Evolutionary conservation across 2,888 invertebrate species (phyloP).

Genomic region (Acronicta aceris): DNA sequence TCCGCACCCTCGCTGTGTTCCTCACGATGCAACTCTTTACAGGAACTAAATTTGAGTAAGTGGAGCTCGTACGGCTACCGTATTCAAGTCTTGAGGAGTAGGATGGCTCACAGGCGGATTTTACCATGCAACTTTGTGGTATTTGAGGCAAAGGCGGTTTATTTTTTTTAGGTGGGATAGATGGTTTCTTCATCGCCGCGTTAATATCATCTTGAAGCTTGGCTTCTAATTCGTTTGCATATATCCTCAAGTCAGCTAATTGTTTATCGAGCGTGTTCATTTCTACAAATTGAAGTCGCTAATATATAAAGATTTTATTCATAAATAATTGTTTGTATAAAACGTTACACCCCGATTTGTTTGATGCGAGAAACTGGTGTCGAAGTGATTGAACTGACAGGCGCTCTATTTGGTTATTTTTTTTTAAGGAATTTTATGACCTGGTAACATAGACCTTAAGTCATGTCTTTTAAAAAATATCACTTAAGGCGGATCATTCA

Average conservation of each 20-base stretch:
- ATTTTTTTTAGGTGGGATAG: constrained; percentile 85
- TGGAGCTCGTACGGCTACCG: constrained; percentile 83
- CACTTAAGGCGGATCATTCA: no score
- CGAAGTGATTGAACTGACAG: constrained; percentile 43
- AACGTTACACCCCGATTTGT: constrained; percentile 58
- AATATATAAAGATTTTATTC: constrained; percentile 36
- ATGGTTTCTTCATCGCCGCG: constrained; percentile 83
- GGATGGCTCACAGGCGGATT: constrained; percentile 93
- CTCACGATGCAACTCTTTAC: constrained; percentile 87
- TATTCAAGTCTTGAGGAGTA: constrained; percentile 92
- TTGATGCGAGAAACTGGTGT: constrained; percentile 47
- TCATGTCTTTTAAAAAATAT: no score
- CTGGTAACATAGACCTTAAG: no score
- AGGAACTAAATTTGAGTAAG: constrained; percentile 85
- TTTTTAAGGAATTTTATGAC: no score
- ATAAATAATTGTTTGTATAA: constrained; percentile 19
- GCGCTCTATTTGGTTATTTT: background rate
- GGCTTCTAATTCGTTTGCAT: constrained; percentile 85
- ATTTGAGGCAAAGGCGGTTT: constrained; percentile 89
- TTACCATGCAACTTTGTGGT: constrained; percentile 93
- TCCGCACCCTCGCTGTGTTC: constrained; percentile 77
- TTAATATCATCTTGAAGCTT: constrained; percentile 86
- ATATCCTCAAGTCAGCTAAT: constrained; percentile 83
- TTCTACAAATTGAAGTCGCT: constrained; percentile 40
- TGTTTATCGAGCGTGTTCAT: constrained; percentile 87